phyloP scores from a whole-genome alignment of 2,113 vertebrate species.

The Myotis brandtii region DNA sequence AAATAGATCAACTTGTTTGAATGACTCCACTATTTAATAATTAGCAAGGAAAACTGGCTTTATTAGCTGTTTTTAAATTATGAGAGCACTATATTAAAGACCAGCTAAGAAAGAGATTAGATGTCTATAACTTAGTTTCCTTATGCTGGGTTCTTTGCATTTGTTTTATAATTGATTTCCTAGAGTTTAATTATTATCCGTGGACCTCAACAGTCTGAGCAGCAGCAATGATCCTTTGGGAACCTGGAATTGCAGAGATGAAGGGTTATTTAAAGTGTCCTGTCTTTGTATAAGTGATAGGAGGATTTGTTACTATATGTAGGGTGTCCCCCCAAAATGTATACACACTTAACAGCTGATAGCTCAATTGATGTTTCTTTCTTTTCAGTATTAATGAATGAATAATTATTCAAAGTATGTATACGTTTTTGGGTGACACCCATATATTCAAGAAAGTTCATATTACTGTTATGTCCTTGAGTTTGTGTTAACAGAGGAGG shows the following conservation, averaged over 20 bases:
- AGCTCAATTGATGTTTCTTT: no score
- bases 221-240: not conserved
- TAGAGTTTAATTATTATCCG: not conserved
- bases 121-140: not conserved
- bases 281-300: not conserved
- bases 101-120: not conserved
- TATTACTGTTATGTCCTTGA: not conserved
- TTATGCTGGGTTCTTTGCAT: conserved; percentile 78
- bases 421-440: no score
- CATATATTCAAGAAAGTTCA: not conserved
- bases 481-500: not conserved
- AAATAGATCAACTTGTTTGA: not conserved
- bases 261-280: not conserved
- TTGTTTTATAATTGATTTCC: conserved; percentile 26
- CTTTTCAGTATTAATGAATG: no score
- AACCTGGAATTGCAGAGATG: not conserved
- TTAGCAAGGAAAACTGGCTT: not conserved
- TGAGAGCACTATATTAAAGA: conserved; percentile 35
- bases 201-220: not conserved
- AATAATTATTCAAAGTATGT: no score
- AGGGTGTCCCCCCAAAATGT: no score
- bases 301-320: not conserved
- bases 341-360: no score
- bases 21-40: not conserved
- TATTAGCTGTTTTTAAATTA: not conserved